phyloP scores from a whole-genome alignment of 1,140 invertebrate species.

The Diabrotica undecimpunctata region DNA sequence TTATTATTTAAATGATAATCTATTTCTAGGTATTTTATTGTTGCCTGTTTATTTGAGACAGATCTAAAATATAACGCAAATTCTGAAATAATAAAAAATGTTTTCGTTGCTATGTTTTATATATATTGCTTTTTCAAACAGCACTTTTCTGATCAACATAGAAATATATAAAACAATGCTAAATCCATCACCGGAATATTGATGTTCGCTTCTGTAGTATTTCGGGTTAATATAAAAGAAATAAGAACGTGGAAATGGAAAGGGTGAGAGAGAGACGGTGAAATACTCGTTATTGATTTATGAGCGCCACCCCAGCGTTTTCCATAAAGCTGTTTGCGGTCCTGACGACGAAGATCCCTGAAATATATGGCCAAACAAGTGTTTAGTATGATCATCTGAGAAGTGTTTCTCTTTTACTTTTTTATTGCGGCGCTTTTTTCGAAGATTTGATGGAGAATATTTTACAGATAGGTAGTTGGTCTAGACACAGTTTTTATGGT shows the following conservation, averaged over 20 bases:
- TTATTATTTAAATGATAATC: too few species aligned
- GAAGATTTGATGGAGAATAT: neutral
- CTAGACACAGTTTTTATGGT: neutral
- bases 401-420: slow-evolving; percentile 23
- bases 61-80: too few species aligned
- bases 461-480: neutral
- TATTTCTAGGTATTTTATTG: too few species aligned
- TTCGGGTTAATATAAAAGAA: slow-evolving; percentile 28
- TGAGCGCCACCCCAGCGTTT: slow-evolving; percentile 46
- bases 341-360: slow-evolving; percentile 41
- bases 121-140: too few species aligned
- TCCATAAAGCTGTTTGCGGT: slow-evolving; percentile 50
- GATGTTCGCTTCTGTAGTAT: slow-evolving; percentile 12
- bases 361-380: slow-evolving; percentile 49
- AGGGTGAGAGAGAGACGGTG: slow-evolving; percentile 25
- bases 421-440: slow-evolving; percentile 10
- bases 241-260: slow-evolving; percentile 7
- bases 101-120: too few species aligned
- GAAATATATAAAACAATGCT: slow-evolving; percentile 17
- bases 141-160: neutral
- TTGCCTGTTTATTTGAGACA: too few species aligned
- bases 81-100: too few species aligned
- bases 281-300: slow-evolving; percentile 45
- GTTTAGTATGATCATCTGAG: slow-evolving; percentile 46
- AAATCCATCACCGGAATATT: slow-evolving; percentile 17